Evolutionary conservation across 2,888 invertebrate species (phyloP).

Genomic region (Dasypolia templi): DNA sequence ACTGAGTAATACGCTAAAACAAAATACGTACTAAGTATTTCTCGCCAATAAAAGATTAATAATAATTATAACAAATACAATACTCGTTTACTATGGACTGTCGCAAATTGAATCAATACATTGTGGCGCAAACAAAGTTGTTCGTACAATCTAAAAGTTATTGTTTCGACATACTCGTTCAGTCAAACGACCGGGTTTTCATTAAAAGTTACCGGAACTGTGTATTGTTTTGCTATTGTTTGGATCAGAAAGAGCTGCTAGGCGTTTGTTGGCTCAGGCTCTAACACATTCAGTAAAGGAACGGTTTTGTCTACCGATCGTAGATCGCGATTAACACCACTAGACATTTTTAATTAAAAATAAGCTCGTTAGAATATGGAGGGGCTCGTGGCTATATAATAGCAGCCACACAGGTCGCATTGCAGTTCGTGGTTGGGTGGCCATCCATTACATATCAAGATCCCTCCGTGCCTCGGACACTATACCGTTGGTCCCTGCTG

Average conservation of each 20-base stretch:
- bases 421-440: neutral
- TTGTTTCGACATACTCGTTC: constrained; percentile 37
- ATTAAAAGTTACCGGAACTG: constrained; percentile 52
- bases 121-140: constrained; percentile 33
- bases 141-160: constrained; percentile 56
- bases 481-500: neutral
- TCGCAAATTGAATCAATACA: constrained; percentile 31
- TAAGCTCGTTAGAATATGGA: no score
- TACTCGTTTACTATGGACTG: neutral
- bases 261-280: neutral
- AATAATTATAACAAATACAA: no score
- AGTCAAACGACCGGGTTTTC: constrained; percentile 55
- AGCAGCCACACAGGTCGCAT: neutral
- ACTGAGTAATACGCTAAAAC: neutral
- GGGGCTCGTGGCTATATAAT: no score
- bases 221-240: constrained; percentile 42
- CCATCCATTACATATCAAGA: neutral
- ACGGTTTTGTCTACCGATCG: neutral
- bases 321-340: no score
- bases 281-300: neutral
- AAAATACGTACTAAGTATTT: neutral
- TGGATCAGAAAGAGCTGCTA: constrained; percentile 6
- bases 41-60: neutral
- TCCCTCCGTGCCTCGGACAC: neutral
- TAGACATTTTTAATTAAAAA: neutral